These are phyloP conservation scores for Fregata magnificens DNA, from an alignment of 2,113 vertebrate species.

Conservation along the genomic window DNA sequence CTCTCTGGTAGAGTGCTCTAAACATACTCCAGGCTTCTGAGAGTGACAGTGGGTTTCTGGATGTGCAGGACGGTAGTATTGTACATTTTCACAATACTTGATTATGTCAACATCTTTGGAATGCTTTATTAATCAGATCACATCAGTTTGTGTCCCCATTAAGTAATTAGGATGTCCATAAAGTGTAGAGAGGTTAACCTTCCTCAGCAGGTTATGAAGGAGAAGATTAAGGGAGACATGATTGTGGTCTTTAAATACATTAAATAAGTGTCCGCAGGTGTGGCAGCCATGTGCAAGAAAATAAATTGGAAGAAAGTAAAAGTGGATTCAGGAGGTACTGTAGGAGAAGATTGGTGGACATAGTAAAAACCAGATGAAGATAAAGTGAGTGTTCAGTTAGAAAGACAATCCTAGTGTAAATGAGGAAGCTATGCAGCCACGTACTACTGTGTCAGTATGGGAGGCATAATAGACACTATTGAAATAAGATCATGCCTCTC, in stretches of 20 bases:
- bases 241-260: not conserved
- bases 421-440: not conserved
- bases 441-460: not conserved
- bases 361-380: not conserved
- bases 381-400: not conserved
- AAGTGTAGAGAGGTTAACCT: not conserved
- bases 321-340: not conserved
- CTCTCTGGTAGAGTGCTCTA: not conserved
- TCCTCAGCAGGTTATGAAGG: not conserved
- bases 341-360: not conserved
- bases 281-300: not conserved
- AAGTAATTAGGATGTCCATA: not conserved
- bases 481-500: not conserved
- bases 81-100: not conserved
- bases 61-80: not conserved
- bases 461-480: too few species aligned
- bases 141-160: not conserved
- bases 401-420: not conserved
- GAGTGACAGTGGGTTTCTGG: not conserved
- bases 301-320: not conserved
- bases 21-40: not conserved
- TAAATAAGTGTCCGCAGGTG: accelerated
- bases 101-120: not conserved
- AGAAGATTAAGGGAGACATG: not conserved
- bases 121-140: not conserved